phyloP scores from a whole-genome alignment of 2,888 invertebrate species.

The Pristionchus fissidentatus region DNA sequence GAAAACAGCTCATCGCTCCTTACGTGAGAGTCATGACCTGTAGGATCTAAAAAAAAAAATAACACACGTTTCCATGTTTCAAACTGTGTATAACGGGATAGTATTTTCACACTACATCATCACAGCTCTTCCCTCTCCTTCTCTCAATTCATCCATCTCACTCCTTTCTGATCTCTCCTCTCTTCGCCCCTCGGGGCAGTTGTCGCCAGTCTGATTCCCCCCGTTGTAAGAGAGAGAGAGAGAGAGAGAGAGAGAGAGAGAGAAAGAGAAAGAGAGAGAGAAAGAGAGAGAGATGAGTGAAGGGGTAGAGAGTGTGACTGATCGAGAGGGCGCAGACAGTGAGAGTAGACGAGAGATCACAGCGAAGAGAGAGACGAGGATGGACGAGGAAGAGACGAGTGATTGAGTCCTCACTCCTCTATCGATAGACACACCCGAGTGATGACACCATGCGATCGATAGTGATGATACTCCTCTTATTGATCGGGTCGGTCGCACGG shows the following conservation, averaged over 20 bases:
- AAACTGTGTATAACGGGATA: no score
- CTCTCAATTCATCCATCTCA: background rate
- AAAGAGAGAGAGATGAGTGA: constrained; percentile 19
- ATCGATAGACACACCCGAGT: background rate
- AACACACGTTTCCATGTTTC: no score
- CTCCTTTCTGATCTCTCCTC: background rate
- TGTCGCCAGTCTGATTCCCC: constrained; percentile 23
- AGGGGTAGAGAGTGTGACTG: background rate
- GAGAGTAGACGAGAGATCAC: background rate
- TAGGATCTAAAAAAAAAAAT: no score
- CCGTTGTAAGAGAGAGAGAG: background rate
- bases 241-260: background rate
- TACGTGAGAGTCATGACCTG: no score
- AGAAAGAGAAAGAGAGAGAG: background rate
- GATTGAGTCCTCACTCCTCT: constrained; percentile 12
- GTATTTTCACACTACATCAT: background rate
- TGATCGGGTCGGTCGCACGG: background rate
- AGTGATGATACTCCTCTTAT: no score
- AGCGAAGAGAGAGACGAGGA: background rate
- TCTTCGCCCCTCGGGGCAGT: background rate
- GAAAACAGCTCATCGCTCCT: no score
- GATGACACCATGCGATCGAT: background rate
- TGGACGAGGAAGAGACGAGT: constrained; percentile 5
- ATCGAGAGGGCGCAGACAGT: background rate
- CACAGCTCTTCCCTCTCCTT: background rate